A percentile compares a stretch with the other conserved stretches of the same genome.
Conservation (phyloP, 2,113 vertebrate species). For the Podarcis cretensis region DNA sequence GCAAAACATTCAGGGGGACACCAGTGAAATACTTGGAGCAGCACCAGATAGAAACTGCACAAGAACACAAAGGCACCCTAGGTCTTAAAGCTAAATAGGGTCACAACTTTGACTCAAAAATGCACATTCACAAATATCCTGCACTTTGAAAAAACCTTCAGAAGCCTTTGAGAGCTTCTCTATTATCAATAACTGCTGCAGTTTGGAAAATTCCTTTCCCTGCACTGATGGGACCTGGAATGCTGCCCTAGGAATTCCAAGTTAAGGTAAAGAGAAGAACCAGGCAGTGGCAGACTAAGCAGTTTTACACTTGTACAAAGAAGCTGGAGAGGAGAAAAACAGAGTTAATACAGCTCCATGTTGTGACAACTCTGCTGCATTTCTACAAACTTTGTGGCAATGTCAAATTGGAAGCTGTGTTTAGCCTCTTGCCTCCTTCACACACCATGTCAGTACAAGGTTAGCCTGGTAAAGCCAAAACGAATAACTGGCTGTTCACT, state of each 20-base stretch:
- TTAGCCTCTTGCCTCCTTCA: not conserved
- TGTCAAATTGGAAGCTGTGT: not conserved
- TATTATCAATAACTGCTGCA: not conserved
- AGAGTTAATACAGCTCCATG: not conserved
- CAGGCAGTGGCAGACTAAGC: not conserved
- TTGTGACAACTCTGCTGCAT: not conserved
- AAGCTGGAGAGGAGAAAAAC: not conserved
- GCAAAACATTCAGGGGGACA: not conserved
- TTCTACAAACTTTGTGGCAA: not conserved
- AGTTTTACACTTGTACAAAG: not conserved
- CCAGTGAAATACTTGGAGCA: not conserved
- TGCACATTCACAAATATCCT: not conserved
- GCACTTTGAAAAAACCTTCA: not conserved
- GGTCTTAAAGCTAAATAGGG: not conserved
- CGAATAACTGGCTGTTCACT: not conserved
- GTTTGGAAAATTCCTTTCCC: not conserved
- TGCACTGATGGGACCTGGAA: not conserved
- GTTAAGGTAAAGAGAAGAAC: not conserved
- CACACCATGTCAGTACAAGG: not conserved
- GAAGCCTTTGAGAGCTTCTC: not conserved
- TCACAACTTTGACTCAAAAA: not conserved
- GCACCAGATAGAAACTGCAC: not conserved
- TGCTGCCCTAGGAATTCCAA: not conserved
- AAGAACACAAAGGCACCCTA: not conserved
- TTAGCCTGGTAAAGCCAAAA: not conserved